Evolutionary conservation across 1,140 invertebrate species (phyloP).

Genomic region (Sitobion miscanthi): DNA sequence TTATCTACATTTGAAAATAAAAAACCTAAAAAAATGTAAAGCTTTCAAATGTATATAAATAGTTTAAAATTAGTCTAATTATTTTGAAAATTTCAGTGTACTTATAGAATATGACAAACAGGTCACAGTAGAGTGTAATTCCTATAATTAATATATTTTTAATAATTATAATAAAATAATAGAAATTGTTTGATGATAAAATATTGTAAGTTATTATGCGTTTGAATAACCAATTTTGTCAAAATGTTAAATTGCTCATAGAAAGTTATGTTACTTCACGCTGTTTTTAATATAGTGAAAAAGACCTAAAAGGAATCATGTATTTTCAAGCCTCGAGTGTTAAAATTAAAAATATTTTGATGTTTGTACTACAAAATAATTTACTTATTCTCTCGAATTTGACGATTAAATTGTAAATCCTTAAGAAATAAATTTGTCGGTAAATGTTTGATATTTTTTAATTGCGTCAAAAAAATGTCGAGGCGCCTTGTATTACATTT

Average conservation of each 20-base stretch:
- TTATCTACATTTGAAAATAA: too few relatives aligned
- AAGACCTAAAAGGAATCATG: not conserved
- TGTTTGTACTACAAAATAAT: not conserved
- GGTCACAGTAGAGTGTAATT: not conserved
- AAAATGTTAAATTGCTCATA: not conserved
- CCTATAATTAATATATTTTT: not conserved
- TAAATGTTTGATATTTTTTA: not conserved
- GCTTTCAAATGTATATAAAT: too few relatives aligned
- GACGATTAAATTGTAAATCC: not conserved
- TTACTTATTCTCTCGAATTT: not conserved
- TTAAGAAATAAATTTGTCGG: too few relatives aligned
- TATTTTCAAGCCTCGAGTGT: not conserved
- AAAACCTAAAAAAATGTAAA: too few relatives aligned
- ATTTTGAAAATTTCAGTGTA: too few relatives aligned
- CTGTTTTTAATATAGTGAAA: not conserved
- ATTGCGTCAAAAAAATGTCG: not conserved
- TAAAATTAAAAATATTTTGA: not conserved
- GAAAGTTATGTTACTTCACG: not conserved
- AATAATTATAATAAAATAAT: not conserved
- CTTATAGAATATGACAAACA: too few relatives aligned
- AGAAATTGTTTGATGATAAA: not conserved
- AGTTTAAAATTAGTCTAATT: too few relatives aligned
- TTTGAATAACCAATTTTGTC: not conserved
- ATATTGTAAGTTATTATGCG: too few relatives aligned
- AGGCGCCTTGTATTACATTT: too few relatives aligned